phyloP scores from a whole-genome alignment of 2,888 invertebrate genomes.

The Dermolepida albohirtum region DNA sequence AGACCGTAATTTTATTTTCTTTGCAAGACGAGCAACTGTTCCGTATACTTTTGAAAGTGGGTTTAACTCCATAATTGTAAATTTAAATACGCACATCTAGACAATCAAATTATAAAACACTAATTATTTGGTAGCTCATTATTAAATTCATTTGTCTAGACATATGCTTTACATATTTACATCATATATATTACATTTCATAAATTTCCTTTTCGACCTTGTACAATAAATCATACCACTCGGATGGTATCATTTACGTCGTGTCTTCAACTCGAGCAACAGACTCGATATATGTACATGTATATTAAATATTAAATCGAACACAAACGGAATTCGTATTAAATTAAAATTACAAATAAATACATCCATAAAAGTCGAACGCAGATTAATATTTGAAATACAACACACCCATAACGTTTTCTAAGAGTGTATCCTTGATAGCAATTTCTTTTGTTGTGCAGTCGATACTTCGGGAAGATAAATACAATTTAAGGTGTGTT shows the following conservation, averaged over 20 bases:
- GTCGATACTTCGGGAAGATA: slow-evolving; percentile 29
- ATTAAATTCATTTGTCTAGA: too few relatives aligned
- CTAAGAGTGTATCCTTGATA: slow-evolving; percentile 27
- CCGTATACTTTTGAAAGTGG: too few relatives aligned
- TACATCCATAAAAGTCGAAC: slow-evolving; percentile 18
- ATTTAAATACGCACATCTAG: too few relatives aligned
- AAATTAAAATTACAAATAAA: slow-evolving; percentile 24
- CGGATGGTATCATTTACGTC: slow-evolving; percentile 27
- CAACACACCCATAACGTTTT: slow-evolving; percentile 25
- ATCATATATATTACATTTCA: slow-evolving; percentile 24
- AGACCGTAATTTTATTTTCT: too few relatives aligned
- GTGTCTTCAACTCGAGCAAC: background rate
- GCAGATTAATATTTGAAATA: slow-evolving; percentile 27
- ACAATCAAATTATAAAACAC: too few relatives aligned
- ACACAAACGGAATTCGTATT: slow-evolving; percentile 14
- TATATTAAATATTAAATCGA: too few relatives aligned
- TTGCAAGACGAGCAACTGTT: background rate
- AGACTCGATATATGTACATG: background rate
- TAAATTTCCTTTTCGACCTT: slow-evolving; percentile 31
- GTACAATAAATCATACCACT: slow-evolving; percentile 29
- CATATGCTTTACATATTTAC: slow-evolving; percentile 1
- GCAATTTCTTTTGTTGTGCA: slow-evolving; percentile 32
- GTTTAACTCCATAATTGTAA: too few relatives aligned
- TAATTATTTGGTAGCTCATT: too few relatives aligned
- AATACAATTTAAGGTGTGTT: slow-evolving; percentile 33